Conservation (phyloP, 2,888 invertebrate species). For the Epiblema foenella region DNA sequence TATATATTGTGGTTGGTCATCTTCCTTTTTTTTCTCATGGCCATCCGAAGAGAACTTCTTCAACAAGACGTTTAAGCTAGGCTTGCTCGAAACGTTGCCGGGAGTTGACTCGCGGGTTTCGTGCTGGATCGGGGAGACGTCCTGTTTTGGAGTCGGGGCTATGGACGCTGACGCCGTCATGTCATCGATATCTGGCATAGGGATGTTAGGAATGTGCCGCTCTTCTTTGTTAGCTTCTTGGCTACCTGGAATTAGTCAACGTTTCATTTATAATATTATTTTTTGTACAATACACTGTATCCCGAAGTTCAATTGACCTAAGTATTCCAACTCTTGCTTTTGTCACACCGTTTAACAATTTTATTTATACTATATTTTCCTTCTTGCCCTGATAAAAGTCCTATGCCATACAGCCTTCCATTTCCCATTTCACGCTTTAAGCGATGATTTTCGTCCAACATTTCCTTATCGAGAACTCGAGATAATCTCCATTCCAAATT, state of each 20-base stretch:
- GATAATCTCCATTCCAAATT: too few relatives aligned
- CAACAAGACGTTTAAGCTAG: background rate
- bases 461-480: too few relatives aligned
- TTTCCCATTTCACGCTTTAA: too few relatives aligned
- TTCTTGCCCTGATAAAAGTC: too few relatives aligned
- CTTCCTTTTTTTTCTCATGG: constrained; percentile 14
- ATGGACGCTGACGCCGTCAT: constrained; percentile 45
- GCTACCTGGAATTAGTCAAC: background rate
- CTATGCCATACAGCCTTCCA: too few relatives aligned
- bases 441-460: too few relatives aligned
- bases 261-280: too few relatives aligned
- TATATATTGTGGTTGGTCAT: constrained; percentile 24
- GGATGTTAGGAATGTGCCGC: constrained; percentile 50
- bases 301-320: too few relatives aligned
- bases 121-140: background rate
- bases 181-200: constrained; percentile 53
- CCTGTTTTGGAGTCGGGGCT: background rate
- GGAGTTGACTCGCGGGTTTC: background rate
- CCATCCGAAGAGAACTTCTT: background rate
- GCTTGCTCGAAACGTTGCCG: background rate
- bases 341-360: too few relatives aligned
- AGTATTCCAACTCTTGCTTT: too few relatives aligned
- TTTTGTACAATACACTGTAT: background rate
- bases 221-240: background rate
- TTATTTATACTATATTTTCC: too few relatives aligned